These are phyloP conservation scores for Oxyruncus cristatus DNA, from an alignment of 2,113 vertebrate genomes.

Conservation along the genomic window DNA sequence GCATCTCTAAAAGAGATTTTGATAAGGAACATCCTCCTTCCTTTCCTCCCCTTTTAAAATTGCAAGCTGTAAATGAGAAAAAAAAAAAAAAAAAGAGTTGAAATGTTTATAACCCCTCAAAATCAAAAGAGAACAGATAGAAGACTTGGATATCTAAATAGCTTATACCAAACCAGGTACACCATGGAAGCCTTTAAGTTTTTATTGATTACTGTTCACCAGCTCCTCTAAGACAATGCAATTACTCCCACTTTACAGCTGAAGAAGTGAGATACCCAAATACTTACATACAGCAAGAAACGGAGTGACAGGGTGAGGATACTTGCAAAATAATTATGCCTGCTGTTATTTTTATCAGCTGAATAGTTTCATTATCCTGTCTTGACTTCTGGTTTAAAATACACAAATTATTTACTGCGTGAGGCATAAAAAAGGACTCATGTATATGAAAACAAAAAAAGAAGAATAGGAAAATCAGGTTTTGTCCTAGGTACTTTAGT, in stretches of 20 bases:
- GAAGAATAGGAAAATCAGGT: background rate
- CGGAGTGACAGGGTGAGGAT: background rate
- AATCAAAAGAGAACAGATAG: background rate
- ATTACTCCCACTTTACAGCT: background rate
- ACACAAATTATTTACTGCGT: background rate
- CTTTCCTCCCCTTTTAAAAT: background rate
- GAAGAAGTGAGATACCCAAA: background rate
- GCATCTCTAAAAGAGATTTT: background rate
- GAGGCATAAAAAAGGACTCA: background rate
- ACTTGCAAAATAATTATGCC: background rate
- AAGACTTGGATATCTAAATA: background rate
- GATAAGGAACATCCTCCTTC: fast-evolving
- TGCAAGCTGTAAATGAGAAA: background rate
- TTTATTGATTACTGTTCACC: background rate
- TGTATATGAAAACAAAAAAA: background rate
- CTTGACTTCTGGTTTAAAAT: background rate
- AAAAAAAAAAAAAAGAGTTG: background rate
- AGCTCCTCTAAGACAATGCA: background rate
- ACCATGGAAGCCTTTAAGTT: background rate
- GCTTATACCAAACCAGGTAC: background rate
- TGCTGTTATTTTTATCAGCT: background rate
- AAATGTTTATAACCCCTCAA: background rate
- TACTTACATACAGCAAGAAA: background rate
- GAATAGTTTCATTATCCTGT: background rate
- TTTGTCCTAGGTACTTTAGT: background rate